phyloP scores from a whole-genome alignment of 2,113 vertebrate species.

The Peromyscus maniculatus region DNA sequence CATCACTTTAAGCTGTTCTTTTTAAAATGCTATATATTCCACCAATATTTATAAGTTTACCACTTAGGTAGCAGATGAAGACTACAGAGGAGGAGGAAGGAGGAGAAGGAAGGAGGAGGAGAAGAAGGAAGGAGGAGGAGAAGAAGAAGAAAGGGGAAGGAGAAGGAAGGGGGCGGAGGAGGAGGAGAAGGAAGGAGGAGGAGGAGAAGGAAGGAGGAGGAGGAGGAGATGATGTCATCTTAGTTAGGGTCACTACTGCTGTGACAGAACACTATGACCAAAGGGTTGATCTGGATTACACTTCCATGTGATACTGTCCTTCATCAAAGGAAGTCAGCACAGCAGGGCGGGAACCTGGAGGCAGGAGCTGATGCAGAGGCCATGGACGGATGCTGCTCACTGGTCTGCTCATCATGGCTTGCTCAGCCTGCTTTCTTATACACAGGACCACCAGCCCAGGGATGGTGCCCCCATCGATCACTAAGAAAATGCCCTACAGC shows the following conservation, averaged over 20 bases:
- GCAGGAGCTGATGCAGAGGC: neutral
- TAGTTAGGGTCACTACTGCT: neutral
- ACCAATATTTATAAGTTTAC: neutral
- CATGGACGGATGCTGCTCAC: neutral
- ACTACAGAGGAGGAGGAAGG: neutral
- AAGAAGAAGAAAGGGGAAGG: too few species aligned
- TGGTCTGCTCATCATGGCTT: neutral
- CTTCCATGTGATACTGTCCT: neutral
- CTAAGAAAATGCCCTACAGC: neutral
- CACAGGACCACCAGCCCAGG: neutral
- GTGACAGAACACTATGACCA: neutral
- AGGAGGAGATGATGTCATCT: neutral
- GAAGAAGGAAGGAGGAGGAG: too few species aligned
- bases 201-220: too few species aligned
- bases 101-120: too few species aligned
- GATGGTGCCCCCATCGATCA: neutral
- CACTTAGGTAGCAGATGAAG: neutral
- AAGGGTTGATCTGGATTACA: neutral
- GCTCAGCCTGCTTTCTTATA: neutral
- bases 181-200: too few species aligned
- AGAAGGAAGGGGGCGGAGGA: too few species aligned
- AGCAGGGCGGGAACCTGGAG: neutral
- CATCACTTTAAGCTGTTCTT: neutral
- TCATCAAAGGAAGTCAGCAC: neutral
- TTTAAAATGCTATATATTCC: conserved; percentile 19